These are phyloP conservation scores for Poeciliopsis presidionis DNA, from an alignment of 2,797 vertebrate species.

Conservation along the genomic window DNA sequence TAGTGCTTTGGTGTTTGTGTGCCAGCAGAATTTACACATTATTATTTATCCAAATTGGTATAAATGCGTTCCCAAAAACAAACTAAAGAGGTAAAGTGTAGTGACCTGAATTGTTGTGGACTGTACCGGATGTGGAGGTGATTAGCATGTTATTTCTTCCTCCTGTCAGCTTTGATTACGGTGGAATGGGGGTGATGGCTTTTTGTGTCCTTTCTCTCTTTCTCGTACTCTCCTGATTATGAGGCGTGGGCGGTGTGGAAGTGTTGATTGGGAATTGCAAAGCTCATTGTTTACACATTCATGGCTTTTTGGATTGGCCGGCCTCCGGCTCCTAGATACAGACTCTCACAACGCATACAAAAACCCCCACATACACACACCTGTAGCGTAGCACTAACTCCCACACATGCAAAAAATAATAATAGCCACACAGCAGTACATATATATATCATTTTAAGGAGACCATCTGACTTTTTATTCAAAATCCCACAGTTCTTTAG, in stretches of 20 bases:
- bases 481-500: no score
- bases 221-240: constrained; percentile 68
- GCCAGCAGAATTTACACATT: background rate
- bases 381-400: constrained; percentile 15
- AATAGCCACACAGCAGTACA: constrained; percentile 38
- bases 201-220: constrained; percentile 37
- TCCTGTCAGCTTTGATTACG: constrained; percentile 75
- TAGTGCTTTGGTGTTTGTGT: background rate
- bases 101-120: constrained; percentile 54
- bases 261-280: constrained; percentile 81
- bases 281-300: constrained; percentile 77
- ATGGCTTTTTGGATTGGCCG: constrained; percentile 70
- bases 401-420: constrained; percentile 18
- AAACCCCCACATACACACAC: constrained; percentile 9
- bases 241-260: constrained; percentile 68
- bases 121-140: constrained; percentile 54
- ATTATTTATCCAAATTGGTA: background rate
- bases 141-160: constrained; percentile 69
- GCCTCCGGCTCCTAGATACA: constrained; percentile 51
- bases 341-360: constrained; percentile 9
- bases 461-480: no score
- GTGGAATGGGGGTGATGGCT: constrained; percentile 62
- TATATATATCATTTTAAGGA: no score
- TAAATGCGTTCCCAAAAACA: background rate
- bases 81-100: constrained; percentile 35